Percentiles rank a stretch among this genome's conserved stretches.
Evolutionary conservation across 2,113 vertebrate species (phyloP).

Genomic region (Podiceps cristatus): DNA sequence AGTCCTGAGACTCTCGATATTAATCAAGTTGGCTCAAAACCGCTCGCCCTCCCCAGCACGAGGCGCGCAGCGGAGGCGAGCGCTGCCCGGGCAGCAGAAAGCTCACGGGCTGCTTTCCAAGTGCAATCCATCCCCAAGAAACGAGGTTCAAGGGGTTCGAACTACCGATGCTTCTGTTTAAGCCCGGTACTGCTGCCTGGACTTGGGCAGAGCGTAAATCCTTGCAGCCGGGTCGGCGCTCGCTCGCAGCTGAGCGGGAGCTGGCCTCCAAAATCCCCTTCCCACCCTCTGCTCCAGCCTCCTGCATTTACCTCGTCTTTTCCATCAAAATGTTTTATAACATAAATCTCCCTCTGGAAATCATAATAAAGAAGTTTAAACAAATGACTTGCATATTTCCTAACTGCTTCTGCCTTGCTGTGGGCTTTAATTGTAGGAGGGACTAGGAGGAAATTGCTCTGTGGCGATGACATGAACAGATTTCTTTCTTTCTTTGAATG

Average conservation of each 20-base stretch:
- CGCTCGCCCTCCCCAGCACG: not conserved
- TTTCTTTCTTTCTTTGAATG: not conserved
- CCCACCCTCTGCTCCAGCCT: not conserved
- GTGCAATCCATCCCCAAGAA: not conserved
- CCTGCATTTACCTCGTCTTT: not conserved
- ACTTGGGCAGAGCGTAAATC: not conserved
- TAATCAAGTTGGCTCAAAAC: not conserved
- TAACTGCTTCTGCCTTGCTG: not conserved
- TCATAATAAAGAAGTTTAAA: not conserved
- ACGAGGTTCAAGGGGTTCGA: accelerated
- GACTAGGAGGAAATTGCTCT: not conserved
- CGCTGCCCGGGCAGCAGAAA: not conserved
- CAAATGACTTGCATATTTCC: not conserved
- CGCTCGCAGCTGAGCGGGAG: not conserved
- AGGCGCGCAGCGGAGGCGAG: accelerated
- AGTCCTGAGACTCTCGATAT: accelerated
- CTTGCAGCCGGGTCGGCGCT: accelerated
- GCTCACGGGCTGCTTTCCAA: not conserved
- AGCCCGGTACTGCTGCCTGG: accelerated
- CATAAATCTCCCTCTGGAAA: not conserved
- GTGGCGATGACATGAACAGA: not conserved
- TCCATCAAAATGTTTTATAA: not conserved
- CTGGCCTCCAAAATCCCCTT: not conserved
- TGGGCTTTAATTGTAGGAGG: not conserved
- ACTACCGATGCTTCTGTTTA: accelerated